Percentiles rank a stretch among this genome's conserved stretches.
phyloP scores from a whole-genome alignment of 2,113 vertebrate genomes.

The Istiophorus platypterus region DNA sequence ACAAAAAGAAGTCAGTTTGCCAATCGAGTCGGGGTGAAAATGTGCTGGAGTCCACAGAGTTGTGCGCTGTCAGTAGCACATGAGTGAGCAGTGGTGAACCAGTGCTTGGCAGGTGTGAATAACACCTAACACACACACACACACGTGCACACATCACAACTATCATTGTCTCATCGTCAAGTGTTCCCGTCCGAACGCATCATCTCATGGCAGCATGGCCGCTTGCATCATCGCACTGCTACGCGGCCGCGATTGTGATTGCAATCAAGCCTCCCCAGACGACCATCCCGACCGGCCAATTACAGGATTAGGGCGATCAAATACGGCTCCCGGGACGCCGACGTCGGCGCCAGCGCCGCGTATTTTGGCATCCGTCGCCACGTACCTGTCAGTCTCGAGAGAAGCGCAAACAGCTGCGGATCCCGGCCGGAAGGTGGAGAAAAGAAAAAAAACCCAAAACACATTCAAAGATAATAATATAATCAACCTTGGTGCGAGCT shows the following conservation, averaged over 20 bases:
- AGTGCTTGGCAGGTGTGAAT: conserved; percentile 43
- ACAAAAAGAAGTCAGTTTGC: no score
- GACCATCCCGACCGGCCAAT: conserved; percentile 60
- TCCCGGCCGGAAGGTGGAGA: background rate
- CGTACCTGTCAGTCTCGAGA: conserved; percentile 60
- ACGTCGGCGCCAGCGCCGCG: conserved; percentile 32
- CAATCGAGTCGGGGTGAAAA: no score
- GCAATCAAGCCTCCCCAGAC: conserved; percentile 63
- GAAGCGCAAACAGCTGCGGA: conserved; percentile 53
- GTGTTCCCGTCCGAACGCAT: background rate
- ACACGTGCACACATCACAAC: background rate
- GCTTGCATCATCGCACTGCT: conserved; percentile 27
- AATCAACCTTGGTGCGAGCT: conserved; percentile 37
- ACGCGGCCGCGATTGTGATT: conserved; percentile 45
- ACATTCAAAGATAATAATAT: background rate
- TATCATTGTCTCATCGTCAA: background rate
- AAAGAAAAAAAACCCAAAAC: background rate
- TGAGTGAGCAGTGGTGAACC: conserved; percentile 61
- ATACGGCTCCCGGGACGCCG: conserved; percentile 53
- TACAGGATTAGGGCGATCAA: conserved; percentile 67
- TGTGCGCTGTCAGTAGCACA: background rate
- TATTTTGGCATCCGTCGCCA: conserved; percentile 58
- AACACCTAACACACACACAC: background rate
- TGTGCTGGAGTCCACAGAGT: background rate
- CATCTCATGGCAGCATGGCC: conserved; percentile 4